Evolutionary conservation across 2,113 vertebrate species (phyloP), one percentile per base, ranked within the genome.

Genomic region (Lanius ludovicianus): DNA sequence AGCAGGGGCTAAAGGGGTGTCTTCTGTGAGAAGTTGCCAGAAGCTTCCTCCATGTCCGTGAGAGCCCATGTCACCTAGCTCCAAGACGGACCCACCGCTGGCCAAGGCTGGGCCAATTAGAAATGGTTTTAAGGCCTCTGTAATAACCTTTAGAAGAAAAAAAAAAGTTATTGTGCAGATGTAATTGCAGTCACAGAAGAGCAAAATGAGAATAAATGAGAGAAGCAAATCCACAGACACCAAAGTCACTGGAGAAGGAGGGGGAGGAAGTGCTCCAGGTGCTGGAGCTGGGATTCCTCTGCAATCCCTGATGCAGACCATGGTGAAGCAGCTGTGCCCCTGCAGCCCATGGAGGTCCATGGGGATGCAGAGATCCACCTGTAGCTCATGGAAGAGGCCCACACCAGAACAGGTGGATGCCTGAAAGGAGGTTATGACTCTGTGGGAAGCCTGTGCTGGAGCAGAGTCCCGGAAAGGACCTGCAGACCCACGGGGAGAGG

Each of bases 331-430:
- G 70, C 20, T 50, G n/a, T 47, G 8, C 5, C 19, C 7, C 28
- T 64, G 59, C n/a, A 49, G 50, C 35, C 28, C 20, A 3, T 30
- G 70, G 30, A 49, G 15, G 8, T 42, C 25, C 60, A 13, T 31
- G 25, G 35, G 31, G 35, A 24, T 47, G 30, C 50, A 30, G 19
- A 75, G n/a, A 15, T 49, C 42, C 3, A 15, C 5, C 23, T 10
- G 10, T 4, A n/a, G 23, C 24, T n/a, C 42, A 11, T 49, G 24
- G 50, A 56, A 15, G n/a, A 20, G n/a, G 23, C 60, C 50, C 35
- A n/a, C 0, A 0, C 30, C 0, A 0, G 49, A 30, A 33, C 23
- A 39, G 5, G 1, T 4, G 23, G 49, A n/a, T 47, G n/a, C 15
- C 28, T n/a, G n/a, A 25, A 24, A 74, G n/a, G n/a, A 55, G 28